Evolutionary conservation across 2,797 vertebrate genomes (phyloP).

Genomic region (Dallia pectoralis): DNA sequence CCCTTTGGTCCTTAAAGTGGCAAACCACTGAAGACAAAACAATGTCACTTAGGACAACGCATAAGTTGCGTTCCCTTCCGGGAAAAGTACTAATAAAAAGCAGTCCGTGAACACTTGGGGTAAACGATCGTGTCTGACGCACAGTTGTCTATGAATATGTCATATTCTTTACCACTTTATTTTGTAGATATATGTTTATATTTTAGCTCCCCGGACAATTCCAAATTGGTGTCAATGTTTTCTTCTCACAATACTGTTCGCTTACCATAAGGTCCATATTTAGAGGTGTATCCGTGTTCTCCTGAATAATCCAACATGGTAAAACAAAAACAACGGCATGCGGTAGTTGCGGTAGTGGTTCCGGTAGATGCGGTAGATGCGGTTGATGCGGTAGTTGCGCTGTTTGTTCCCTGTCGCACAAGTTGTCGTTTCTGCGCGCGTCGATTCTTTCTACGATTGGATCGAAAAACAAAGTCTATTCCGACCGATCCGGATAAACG

Average conservation of each 20-base stretch:
- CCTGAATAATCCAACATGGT: constrained; percentile 13
- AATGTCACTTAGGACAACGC: constrained; percentile 26
- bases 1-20: constrained; percentile 42
- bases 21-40: constrained; percentile 8
- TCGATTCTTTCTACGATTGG: constrained; percentile 9
- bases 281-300: constrained; percentile 19
- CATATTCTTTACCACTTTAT: constrained; percentile 41
- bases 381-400: too few species aligned
- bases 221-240: constrained; percentile 13
- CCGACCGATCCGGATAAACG: constrained; percentile 13
- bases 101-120: neutral
- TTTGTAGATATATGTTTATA: constrained; percentile 22
- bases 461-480: neutral
- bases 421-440: neutral
- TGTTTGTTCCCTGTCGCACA: neutral
- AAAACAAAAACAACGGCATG: neutral
- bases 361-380: too few species aligned
- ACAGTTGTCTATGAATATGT: constrained; percentile 46
- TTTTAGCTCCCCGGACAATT: constrained; percentile 44
- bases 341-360: too few species aligned
- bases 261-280: constrained; percentile 57
- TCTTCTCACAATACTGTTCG: constrained; percentile 30
- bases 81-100: constrained; percentile 35
- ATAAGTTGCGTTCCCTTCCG: constrained; percentile 33
- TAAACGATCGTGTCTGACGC: constrained; percentile 38